A percentile compares a stretch with the other conserved stretches of the same genome.
phyloP scores from a whole-genome alignment of 2,113 vertebrate genomes.

The Colistium nudipinnis region DNA sequence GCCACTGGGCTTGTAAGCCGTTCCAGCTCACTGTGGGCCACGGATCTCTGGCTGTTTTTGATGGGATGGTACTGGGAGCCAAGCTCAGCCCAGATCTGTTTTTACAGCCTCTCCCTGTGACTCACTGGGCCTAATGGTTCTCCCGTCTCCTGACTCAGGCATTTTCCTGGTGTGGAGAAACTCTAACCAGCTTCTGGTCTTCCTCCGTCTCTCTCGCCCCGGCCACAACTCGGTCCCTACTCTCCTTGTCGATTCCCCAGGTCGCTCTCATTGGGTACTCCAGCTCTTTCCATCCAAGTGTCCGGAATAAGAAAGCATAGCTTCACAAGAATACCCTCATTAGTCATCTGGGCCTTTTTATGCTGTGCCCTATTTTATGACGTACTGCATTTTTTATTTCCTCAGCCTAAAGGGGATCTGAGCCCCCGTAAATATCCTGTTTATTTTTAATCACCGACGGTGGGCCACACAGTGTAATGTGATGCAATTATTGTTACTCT shows the following conservation, averaged over 20 bases:
- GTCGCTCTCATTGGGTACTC: conserved; percentile 18
- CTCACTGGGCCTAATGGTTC: conserved; percentile 69
- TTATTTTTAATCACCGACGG: conserved; percentile 60
- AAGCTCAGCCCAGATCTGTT: conserved; percentile 47
- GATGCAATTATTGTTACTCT: conserved; percentile 55
- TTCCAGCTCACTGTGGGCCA: neutral
- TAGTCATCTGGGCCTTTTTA: conserved; percentile 32
- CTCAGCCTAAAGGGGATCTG: conserved; percentile 34
- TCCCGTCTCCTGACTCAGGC: conserved; percentile 73
- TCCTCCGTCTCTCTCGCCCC: conserved; percentile 56
- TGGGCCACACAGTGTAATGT: conserved; percentile 40
- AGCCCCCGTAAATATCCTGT: conserved; percentile 55
- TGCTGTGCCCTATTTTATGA: conserved; percentile 38
- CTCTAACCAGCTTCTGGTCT: conserved; percentile 74
- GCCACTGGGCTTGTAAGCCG: too few species aligned
- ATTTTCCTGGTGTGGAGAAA: conserved; percentile 74
- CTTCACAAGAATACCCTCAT: conserved; percentile 39
- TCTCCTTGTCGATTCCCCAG: conserved; percentile 11
- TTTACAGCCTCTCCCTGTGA: conserved; percentile 74
- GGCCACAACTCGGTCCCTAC: conserved; percentile 30
- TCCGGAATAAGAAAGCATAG: conserved; percentile 24
- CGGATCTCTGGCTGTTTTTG: conserved; percentile 14
- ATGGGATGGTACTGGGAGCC: conserved; percentile 20
- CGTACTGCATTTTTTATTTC: conserved; percentile 29
- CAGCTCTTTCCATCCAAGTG: conserved; percentile 34